These are phyloP conservation scores for Archivesica marissinica DNA, from an alignment of 1,140 invertebrate species.

Conservation along the genomic window DNA sequence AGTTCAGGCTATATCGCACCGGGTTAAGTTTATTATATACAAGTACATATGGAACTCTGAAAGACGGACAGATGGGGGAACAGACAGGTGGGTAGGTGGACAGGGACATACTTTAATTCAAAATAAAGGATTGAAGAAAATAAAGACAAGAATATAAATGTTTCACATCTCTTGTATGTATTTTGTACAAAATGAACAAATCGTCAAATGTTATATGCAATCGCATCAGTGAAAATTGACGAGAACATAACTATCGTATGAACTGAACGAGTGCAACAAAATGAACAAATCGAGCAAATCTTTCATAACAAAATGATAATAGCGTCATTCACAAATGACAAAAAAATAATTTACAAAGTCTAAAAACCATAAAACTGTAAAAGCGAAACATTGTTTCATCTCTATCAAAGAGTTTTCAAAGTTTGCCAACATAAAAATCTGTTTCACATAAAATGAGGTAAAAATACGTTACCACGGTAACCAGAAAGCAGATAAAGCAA, in stretches of 20 bases:
- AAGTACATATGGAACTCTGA: no score
- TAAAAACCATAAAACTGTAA: conserved; percentile 13
- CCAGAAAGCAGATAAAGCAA: conserved; percentile 29
- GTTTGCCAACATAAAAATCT: conserved; percentile 41
- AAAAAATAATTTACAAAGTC: neutral
- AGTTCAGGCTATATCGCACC: no score
- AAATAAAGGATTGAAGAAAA: no score
- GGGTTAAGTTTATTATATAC: no score
- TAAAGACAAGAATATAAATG: neutral
- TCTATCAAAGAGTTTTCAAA: conserved; percentile 19
- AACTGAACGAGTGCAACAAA: conserved; percentile 22
- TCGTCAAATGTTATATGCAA: conserved; percentile 10
- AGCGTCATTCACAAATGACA: neutral
- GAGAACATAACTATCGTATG: neutral
- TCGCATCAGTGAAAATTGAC: conserved; percentile 17
- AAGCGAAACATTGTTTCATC: neutral
- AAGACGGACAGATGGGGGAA: no score
- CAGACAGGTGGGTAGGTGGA: no score
- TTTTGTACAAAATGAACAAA: conserved; percentile 45
- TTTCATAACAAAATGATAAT: neutral
- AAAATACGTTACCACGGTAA: conserved; percentile 26
- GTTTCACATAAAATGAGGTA: conserved; percentile 45
- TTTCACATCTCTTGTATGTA: conserved; percentile 46
- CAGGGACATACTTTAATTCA: no score
- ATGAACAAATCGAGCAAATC: neutral